phyloP scores from a whole-genome alignment of 2,113 vertebrate species.

The Crotalus viridis region DNA sequence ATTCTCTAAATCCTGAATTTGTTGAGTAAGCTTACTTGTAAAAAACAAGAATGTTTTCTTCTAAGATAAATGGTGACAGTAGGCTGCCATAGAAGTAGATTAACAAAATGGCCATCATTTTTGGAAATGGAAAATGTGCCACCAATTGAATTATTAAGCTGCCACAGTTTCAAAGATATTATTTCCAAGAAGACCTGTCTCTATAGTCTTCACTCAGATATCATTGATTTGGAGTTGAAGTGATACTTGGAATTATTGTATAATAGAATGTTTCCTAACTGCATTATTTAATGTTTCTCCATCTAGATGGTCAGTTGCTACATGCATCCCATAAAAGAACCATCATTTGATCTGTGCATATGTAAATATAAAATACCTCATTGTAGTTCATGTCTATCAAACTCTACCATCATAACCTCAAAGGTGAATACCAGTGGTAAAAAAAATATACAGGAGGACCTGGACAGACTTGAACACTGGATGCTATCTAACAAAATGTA shows the following conservation, averaged over 20 bases:
- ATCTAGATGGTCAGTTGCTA: neutral
- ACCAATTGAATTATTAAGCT: neutral
- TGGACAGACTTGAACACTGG: no score
- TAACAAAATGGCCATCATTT: neutral
- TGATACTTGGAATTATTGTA: neutral
- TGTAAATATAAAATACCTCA: neutral
- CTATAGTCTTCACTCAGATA: neutral
- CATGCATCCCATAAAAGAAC: neutral
- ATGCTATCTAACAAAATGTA: no score
- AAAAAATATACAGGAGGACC: no score
- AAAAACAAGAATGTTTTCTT: conserved; percentile 27
- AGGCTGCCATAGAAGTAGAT: conserved; percentile 49
- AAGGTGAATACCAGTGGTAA: neutral
- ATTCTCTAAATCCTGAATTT: neutral
- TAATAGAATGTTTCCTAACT: neutral
- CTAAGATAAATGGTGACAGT: conserved; percentile 6
- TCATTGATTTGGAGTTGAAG: neutral
- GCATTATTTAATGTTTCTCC: neutral
- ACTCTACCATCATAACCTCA: neutral
- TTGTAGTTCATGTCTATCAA: neutral
- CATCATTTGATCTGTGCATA: neutral
- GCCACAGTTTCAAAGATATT: neutral
- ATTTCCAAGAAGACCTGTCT: neutral
- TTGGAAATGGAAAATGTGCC: neutral
- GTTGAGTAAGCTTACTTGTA: neutral